Evolutionary conservation across 2,797 vertebrate genomes (phyloP).

Genomic region (Pseudochirops corinnae): DNA sequence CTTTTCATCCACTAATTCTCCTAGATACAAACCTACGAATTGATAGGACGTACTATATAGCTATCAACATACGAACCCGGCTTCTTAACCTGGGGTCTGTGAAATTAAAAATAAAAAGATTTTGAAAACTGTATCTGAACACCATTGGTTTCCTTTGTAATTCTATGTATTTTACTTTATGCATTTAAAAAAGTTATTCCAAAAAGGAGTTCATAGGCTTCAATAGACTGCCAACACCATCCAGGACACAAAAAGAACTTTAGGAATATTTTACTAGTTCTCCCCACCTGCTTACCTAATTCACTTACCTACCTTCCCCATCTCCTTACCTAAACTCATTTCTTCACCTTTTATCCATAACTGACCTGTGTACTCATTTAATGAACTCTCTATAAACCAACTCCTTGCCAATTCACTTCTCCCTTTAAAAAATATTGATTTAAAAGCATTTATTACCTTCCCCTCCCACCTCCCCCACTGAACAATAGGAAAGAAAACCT

Average conservation of each 20-base stretch:
- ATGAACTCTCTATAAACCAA: background rate
- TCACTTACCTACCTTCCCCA: background rate
- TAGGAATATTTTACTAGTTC: background rate
- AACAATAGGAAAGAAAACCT: background rate
- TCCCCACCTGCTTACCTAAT: background rate
- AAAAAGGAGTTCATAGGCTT: background rate
- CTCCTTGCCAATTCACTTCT: background rate
- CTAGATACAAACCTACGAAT: background rate
- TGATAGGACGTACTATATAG: background rate
- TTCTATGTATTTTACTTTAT: background rate
- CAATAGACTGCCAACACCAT: background rate
- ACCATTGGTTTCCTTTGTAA: background rate
- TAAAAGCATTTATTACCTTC: background rate
- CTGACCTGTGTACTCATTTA: background rate
- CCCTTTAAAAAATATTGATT: background rate
- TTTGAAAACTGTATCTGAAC: background rate
- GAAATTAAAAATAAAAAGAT: slow-evolving; percentile 3
- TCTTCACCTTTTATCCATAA: background rate
- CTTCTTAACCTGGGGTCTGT: background rate
- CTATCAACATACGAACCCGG: background rate
- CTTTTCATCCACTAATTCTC: background rate
- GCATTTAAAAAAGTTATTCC: background rate
- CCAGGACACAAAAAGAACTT: background rate
- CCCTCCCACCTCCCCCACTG: background rate
- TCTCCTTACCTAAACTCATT: background rate